Percentiles rank a stretch among this genome's conserved stretches.
These are phyloP conservation scores for Brachyrhaphis roseni DNA, from an alignment of 2,797 vertebrate genomes.

Conservation along the genomic window DNA sequence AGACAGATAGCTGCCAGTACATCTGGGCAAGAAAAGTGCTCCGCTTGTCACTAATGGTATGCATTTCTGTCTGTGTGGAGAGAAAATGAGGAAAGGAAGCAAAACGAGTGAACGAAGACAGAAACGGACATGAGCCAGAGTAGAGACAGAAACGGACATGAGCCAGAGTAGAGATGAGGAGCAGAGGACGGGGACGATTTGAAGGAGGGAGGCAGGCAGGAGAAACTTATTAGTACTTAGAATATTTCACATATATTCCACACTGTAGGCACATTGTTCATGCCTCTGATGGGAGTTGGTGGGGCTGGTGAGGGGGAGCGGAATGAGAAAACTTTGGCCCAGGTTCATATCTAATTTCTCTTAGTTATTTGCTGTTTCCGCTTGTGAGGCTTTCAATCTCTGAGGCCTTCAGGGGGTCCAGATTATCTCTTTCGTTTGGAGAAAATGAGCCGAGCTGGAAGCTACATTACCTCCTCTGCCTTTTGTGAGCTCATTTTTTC, in stretches of 20 bases:
- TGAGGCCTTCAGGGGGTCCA: constrained; percentile 69
- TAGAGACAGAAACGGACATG: background rate
- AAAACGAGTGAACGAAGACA: constrained; percentile 4
- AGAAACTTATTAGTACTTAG: constrained; percentile 13
- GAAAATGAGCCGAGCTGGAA: constrained; percentile 76
- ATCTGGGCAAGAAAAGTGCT: constrained; percentile 56
- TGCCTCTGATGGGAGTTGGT: constrained; percentile 23
- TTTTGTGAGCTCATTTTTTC: constrained; percentile 67
- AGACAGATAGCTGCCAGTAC: constrained; percentile 54
- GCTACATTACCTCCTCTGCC: constrained; percentile 72
- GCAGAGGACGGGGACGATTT: background rate
- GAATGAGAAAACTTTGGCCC: constrained; percentile 59
- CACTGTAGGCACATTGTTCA: constrained; percentile 22
- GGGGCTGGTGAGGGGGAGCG: constrained; percentile 15
- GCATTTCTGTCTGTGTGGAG: constrained; percentile 19
- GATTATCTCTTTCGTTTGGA: constrained; percentile 76
- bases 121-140: background rate
- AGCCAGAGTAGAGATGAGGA: background rate
- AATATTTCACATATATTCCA: constrained; percentile 20
- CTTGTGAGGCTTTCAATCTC: constrained; percentile 70
- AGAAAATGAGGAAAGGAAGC: background rate
- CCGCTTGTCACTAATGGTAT: constrained; percentile 50
- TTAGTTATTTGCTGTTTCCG: constrained; percentile 72
- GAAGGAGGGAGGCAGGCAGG: background rate
- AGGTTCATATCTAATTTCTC: constrained; percentile 71